phyloP scores from a whole-genome alignment of 2,113 vertebrate genomes.

The Psammodynastes pulverulentus region DNA sequence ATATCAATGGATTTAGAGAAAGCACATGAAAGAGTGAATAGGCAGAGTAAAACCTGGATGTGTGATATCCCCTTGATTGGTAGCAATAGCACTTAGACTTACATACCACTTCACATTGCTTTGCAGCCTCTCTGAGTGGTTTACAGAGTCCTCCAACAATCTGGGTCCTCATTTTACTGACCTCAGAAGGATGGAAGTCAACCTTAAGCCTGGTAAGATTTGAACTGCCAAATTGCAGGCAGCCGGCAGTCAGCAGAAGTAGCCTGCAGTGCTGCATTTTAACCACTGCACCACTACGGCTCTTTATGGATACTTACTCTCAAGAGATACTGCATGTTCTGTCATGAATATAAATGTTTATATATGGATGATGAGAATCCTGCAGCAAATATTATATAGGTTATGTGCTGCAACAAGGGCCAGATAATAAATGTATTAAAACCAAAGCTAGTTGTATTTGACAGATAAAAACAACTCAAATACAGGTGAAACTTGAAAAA shows the following conservation, averaged over 20 bases:
- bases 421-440: background rate
- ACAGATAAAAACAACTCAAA: background rate
- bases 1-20: background rate
- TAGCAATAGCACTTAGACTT: too few species aligned
- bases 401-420: background rate
- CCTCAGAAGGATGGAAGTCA: too few species aligned
- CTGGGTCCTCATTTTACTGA: too few species aligned
- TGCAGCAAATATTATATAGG: background rate
- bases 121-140: too few species aligned
- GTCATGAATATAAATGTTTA: background rate
- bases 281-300: too few species aligned
- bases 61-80: background rate
- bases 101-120: too few species aligned
- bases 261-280: too few species aligned
- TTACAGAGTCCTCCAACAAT: too few species aligned
- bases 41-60: background rate
- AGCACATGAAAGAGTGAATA: background rate
- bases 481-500: too few species aligned
- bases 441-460: background rate
- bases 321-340: background rate
- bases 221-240: too few species aligned
- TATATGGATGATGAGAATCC: background rate
- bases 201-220: too few species aligned
- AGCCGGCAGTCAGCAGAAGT: too few species aligned
- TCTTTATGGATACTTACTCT: background rate